Evolutionary conservation across 2,797 vertebrate species (phyloP).

Genomic region (Halcyon badia): DNA sequence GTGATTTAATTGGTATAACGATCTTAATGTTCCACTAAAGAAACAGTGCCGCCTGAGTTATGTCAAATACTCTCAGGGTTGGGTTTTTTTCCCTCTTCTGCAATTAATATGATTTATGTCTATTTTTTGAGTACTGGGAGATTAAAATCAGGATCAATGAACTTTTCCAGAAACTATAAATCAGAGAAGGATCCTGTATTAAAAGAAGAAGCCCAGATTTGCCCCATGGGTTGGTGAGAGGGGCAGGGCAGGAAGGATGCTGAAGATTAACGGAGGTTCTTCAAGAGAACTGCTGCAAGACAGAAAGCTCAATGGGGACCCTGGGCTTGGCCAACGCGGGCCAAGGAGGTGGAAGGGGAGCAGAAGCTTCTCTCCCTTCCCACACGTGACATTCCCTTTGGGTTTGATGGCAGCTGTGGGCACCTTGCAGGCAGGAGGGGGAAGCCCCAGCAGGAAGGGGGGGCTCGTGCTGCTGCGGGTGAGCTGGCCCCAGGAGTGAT

Average conservation of each 20-base stretch:
- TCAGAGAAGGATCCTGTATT: background rate
- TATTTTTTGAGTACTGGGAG: background rate
- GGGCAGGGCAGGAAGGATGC: background rate
- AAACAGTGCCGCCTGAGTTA: background rate
- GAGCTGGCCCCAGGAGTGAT: background rate
- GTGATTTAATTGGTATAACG: background rate
- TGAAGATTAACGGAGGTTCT: rapidly evolving
- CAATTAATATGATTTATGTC: background rate
- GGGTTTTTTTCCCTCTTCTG: background rate
- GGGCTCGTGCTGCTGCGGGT: background rate
- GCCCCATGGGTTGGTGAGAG: background rate
- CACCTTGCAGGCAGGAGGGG: background rate
- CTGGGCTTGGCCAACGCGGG: background rate
- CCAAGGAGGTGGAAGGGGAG: background rate
- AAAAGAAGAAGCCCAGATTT: background rate
- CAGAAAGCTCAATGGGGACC: background rate
- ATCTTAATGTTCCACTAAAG: background rate
- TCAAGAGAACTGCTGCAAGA: background rate
- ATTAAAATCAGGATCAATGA: background rate
- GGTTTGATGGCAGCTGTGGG: background rate
- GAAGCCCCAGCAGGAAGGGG: background rate
- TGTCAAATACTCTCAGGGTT: background rate
- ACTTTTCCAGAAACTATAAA: background rate
- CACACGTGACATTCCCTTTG: rapidly evolving
- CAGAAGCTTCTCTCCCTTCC: background rate